Evolutionary conservation across 2,797 vertebrate species (phyloP).

Genomic region (Clarias platycephalus): DNA sequence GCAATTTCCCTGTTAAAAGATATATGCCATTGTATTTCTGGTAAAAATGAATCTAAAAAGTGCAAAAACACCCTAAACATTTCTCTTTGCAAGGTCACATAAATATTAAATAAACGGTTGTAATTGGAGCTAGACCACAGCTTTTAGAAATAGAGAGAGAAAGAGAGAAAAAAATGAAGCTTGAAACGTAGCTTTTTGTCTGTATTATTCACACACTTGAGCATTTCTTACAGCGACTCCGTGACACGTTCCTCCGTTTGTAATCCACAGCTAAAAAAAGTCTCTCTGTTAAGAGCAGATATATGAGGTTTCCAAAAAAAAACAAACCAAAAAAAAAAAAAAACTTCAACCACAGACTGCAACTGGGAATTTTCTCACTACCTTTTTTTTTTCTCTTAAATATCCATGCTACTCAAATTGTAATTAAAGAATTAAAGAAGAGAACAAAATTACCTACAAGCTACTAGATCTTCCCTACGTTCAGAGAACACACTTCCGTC

Average conservation of each 20-base stretch:
- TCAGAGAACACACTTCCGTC: conserved; percentile 47
- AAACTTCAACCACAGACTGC: conserved; percentile 53
- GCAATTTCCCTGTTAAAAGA: conserved; percentile 82
- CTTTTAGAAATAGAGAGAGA: conserved; percentile 67
- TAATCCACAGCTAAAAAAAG: conserved; percentile 51
- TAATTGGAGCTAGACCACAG: conserved; percentile 78
- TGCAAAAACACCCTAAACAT: conserved; percentile 82
- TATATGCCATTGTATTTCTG: conserved; percentile 71
- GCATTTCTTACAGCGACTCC: conserved; percentile 55
- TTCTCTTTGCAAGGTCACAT: conserved; percentile 83
- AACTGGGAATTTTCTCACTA: conserved; percentile 42
- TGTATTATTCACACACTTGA: conserved; percentile 74
- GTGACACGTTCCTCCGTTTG: conserved; percentile 62
- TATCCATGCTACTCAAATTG: conserved; percentile 57
- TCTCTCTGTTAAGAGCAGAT: conserved; percentile 67
- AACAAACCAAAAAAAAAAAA: neutral
- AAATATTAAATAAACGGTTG: conserved; percentile 86
- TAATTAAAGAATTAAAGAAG: conserved; percentile 49
- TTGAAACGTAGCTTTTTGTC: conserved; percentile 71
- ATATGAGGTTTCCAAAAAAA: conserved; percentile 64
- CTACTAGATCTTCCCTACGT: conserved; percentile 49
- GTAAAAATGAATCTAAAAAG: conserved; percentile 85
- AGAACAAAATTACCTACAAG: conserved; percentile 51
- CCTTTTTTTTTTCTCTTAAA: conserved; percentile 29
- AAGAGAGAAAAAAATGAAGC: conserved; percentile 62